phyloP scores from a whole-genome alignment of 1,140 invertebrate species.

The Papilio aristodemus region DNA sequence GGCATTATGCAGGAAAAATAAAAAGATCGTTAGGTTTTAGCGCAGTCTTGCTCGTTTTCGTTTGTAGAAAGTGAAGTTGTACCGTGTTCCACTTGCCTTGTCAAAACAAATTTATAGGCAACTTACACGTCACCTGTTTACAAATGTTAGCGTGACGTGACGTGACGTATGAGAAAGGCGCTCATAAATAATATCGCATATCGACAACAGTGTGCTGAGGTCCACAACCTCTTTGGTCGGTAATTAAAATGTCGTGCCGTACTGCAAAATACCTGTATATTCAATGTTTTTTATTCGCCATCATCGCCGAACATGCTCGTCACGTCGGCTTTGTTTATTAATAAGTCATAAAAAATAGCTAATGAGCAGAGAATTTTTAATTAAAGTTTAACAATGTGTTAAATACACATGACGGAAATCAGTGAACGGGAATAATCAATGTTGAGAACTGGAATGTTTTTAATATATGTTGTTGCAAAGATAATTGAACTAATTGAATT shows the following conservation, averaged over 20 bases:
- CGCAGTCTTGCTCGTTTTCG: too few species aligned
- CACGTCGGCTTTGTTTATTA: background rate
- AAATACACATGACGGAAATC: background rate
- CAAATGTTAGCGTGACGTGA: background rate
- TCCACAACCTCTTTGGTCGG: background rate
- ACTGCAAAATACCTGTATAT: background rate
- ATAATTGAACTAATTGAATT: too few species aligned
- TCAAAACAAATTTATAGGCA: too few species aligned
- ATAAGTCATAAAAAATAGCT: background rate
- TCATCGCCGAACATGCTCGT: background rate
- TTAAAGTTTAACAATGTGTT: background rate
- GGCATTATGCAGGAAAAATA: too few species aligned
- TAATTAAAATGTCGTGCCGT: background rate
- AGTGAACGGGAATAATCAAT: background rate
- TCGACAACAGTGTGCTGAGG: background rate
- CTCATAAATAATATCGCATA: too few species aligned
- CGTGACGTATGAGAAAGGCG: background rate
- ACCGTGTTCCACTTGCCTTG: too few species aligned
- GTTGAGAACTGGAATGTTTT: too few species aligned
- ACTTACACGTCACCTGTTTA: too few species aligned
- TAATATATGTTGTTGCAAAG: too few species aligned
- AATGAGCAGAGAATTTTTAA: background rate
- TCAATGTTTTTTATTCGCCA: background rate
- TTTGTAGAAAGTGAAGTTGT: too few species aligned
- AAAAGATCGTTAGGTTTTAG: too few species aligned